These are phyloP conservation scores for Drosophila bocki DNA, from an alignment of 1,140 invertebrate species.

Conservation along the genomic window DNA sequence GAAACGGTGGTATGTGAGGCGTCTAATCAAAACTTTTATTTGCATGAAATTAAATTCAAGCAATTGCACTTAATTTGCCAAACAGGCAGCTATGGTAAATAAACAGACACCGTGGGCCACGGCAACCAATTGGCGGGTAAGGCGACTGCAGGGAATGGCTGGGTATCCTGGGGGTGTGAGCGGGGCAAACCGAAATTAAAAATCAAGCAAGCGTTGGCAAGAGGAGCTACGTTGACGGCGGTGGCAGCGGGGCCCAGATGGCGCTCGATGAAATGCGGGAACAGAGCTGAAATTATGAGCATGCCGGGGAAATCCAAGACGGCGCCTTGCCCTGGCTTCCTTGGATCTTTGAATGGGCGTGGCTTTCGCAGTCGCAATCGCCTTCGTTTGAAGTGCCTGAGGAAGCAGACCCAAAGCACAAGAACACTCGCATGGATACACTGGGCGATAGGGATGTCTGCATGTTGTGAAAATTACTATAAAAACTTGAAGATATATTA, in stretches of 20 bases:
- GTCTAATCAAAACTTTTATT: constrained; percentile 84
- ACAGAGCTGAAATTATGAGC: constrained; percentile 68
- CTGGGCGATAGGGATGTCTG: neutral
- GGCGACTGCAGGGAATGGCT: neutral
- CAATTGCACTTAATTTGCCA: constrained; percentile 83
- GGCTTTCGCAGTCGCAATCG: constrained; percentile 46
- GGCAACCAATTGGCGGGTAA: constrained; percentile 18
- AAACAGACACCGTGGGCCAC: constrained; percentile 62
- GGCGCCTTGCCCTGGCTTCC: constrained; percentile 17
- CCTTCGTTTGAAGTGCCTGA: constrained; percentile 70
- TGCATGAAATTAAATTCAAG: constrained; percentile 84
- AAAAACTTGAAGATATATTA: neutral
- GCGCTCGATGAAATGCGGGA: constrained; percentile 42
- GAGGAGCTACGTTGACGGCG: constrained; percentile 8
- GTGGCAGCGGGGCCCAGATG: neutral
- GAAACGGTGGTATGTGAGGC: constrained; percentile 1
- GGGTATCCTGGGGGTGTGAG: neutral
- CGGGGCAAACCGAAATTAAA: constrained; percentile 67
- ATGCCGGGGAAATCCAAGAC: constrained; percentile 65
- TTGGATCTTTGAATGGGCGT: constrained; percentile 54
- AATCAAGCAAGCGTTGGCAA: constrained; percentile 68
- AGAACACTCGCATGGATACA: constrained; percentile 21
- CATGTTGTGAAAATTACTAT: neutral
- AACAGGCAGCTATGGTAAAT: constrained; percentile 77
- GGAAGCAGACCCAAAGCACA: constrained; percentile 37